Percentiles rank a stretch among this genome's conserved stretches.
phyloP scores from a whole-genome alignment of 1,140 invertebrate species.

The Asobara japonica region DNA sequence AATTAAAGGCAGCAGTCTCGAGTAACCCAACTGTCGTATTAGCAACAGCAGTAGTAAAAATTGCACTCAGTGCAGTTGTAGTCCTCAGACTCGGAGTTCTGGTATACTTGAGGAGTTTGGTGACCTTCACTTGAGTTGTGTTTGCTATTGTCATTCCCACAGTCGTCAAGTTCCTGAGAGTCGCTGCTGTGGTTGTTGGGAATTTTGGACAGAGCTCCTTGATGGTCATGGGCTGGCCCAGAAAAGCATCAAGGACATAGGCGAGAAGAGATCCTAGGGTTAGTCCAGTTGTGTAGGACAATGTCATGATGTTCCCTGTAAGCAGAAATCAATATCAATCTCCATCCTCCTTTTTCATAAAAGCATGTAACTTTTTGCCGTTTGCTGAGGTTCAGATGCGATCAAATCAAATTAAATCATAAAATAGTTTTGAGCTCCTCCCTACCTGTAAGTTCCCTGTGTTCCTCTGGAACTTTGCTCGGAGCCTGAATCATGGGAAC shows the following conservation, averaged over 20 bases:
- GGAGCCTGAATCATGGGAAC: slow-evolving; percentile 92
- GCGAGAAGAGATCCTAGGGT: slow-evolving; percentile 84
- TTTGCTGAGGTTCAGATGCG: too few species aligned
- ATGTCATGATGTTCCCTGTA: slow-evolving; percentile 95
- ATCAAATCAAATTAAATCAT: too few species aligned
- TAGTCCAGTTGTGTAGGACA: slow-evolving; percentile 87
- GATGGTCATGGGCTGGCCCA: slow-evolving; percentile 70
- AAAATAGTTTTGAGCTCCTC: too few species aligned
- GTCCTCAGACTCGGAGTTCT: slow-evolving; percentile 45
- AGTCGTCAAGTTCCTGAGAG: slow-evolving; percentile 11
- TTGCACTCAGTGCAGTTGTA: slow-evolving; percentile 37
- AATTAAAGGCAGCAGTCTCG: slow-evolving; percentile 23
- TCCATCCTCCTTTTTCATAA: too few species aligned
- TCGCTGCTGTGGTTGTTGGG: slow-evolving; percentile 34
- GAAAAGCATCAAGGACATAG: slow-evolving; percentile 80
- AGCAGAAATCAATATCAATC: too few species aligned
- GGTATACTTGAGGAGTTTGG: slow-evolving; percentile 47
- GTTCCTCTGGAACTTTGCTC: slow-evolving; percentile 79
- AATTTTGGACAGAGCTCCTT: slow-evolving; percentile 51
- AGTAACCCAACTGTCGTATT: slow-evolving; percentile 40
- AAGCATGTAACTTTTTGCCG: too few species aligned
- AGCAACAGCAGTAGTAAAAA: slow-evolving; percentile 41
- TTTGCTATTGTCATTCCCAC: slow-evolving; percentile 21
- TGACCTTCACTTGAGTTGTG: slow-evolving; percentile 44
- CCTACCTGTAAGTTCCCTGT: slow-evolving; percentile 80